Conservation (phyloP, 2,113 vertebrate genomes). For the Colossoma macropomum region DNA sequence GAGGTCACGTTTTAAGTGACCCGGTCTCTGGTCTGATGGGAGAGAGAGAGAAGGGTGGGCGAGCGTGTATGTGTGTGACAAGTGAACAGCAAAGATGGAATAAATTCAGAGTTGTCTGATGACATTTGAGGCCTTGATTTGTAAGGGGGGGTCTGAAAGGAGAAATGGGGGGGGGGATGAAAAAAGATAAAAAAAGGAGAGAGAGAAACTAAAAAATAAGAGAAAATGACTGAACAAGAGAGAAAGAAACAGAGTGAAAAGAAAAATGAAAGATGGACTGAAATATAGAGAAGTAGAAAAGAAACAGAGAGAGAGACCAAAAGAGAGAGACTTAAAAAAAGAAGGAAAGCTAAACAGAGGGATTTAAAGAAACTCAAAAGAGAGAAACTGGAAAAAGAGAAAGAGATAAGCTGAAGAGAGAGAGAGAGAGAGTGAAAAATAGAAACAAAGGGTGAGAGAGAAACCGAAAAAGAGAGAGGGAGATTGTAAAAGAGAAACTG, state of each 20-base stretch:
- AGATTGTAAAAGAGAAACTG: background rate
- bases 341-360: too few species aligned
- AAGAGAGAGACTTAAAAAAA: too few species aligned
- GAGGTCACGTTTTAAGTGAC: constrained; percentile 51
- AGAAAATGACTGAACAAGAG: constrained; percentile 18
- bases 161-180: constrained; percentile 48
- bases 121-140: constrained; percentile 49
- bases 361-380: too few species aligned
- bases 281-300: too few species aligned
- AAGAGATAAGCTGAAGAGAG: too few species aligned
- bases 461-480: background rate
- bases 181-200: background rate
- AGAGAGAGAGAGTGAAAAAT: too few species aligned
- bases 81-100: constrained; percentile 40
- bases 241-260: constrained; percentile 48
- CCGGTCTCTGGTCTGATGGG: constrained; percentile 5
- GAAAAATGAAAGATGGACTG: background rate
- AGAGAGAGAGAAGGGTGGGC: background rate
- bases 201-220: background rate
- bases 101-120: constrained; percentile 37
- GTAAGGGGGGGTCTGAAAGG: background rate
- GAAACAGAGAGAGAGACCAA: too few species aligned
- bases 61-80: constrained; percentile 5
- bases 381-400: too few species aligned
- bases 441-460: too few species aligned